Evolutionary conservation across 92 coral and sea anemone genomes (phyloP), one percentile per base, ranked within the genome.

Genomic region (Virgularia gustaviana): DNA sequence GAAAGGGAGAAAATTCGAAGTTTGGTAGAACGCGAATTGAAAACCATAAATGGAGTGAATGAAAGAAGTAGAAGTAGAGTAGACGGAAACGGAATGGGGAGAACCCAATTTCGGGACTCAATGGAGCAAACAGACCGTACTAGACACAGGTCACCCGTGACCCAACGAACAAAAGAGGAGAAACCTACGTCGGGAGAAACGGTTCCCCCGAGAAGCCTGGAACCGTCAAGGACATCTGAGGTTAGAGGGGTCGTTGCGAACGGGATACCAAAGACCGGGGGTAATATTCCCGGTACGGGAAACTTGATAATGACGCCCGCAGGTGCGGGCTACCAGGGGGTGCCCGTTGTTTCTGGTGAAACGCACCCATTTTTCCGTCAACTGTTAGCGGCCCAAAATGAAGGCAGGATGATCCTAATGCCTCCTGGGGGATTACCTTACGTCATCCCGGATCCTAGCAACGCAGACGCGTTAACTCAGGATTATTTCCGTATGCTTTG

Each of bases 371-470:
- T 52, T 35, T 16, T 68, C 9, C 75, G 51, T 11, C 75, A 68
- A 18, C n/a, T 68, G 9, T 47, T 68, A 0, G 4, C 35, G 55
- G 75, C 75, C 10, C 75, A 68, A 34, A 68, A 44, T 34, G 75
- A 68, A 27, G 60, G 75, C 15, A 22, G 75, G 61, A 66, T 66
- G 73, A 34, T 68, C 6, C 19, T 36, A 30, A 31, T 68, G 33
- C 61, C 72, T 28, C 45, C 45, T 30, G 56, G 72, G 37, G n/a
- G 41, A 22, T 65, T 20, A 13, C 72, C 75, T 8, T 61, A 15
- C 0, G 30, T 44, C 24, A 18, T 49, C 27, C 20, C 32, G 8
- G 75, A 68, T 36, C 47, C 61, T 49, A 49, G 3, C 38, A 34
- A 49, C 61, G 61, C 61, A 5, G 52, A 51, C 2, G 2, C 24